Percentiles rank a stretch among this genome's conserved stretches.
Conservation (phyloP, 1,140 invertebrate species). For the Drosophila punjabiensis region DNA sequence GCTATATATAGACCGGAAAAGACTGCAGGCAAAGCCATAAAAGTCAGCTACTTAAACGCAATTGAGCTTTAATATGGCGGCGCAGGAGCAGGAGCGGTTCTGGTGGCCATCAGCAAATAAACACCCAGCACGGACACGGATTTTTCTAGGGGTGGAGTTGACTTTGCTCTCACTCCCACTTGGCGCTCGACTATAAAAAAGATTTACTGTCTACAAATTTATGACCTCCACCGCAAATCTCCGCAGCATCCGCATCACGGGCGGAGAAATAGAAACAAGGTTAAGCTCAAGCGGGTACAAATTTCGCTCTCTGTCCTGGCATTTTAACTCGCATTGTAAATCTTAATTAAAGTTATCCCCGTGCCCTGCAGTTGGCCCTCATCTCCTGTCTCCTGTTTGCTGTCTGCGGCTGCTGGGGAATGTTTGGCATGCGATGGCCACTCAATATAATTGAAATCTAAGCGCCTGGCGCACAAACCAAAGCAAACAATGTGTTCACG, state of each 20-base stretch:
- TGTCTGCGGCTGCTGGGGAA: slow-evolving; percentile 41
- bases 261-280: slow-evolving; percentile 55
- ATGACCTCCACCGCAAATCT: slow-evolving; percentile 50
- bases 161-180: background rate
- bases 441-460: slow-evolving; percentile 73
- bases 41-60: slow-evolving; percentile 79
- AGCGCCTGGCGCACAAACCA: slow-evolving; percentile 45
- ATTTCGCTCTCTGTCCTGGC: slow-evolving; percentile 51
- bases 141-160: slow-evolving; percentile 30
- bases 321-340: slow-evolving; percentile 75
- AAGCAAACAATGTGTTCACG: slow-evolving; percentile 45
- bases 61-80: slow-evolving; percentile 69
- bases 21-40: slow-evolving; percentile 66
- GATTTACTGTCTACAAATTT: slow-evolving; percentile 76
- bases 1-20: slow-evolving; percentile 18
- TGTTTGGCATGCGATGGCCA: slow-evolving; percentile 58
- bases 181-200: slow-evolving; percentile 62
- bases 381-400: slow-evolving; percentile 1
- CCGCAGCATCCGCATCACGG: slow-evolving; percentile 9
- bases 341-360: slow-evolving; percentile 73
- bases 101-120: slow-evolving; percentile 60
- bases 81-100: slow-evolving; percentile 7
- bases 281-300: slow-evolving; percentile 55
- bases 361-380: background rate
- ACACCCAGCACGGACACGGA: slow-evolving; percentile 51